Conservation (phyloP, 2,888 invertebrate genomes). For the Eustalomyia histrio region DNA sequence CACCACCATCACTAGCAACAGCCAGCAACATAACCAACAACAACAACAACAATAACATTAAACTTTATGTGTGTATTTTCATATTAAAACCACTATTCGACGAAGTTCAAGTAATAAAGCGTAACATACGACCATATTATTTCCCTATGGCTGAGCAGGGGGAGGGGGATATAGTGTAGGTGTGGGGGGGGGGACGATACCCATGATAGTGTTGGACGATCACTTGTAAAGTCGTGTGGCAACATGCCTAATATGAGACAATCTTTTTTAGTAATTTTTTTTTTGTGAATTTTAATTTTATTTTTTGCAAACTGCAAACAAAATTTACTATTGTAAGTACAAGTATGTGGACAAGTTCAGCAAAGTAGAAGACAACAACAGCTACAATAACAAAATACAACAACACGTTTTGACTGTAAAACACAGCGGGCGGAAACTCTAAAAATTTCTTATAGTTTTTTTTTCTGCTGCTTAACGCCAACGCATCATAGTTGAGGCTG, state of each 20-base stretch:
- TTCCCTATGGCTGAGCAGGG: constrained; percentile 1
- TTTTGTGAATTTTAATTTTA: not conserved
- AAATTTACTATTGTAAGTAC: constrained; percentile 59
- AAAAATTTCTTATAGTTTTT: constrained; percentile 55
- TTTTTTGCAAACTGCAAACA: constrained; percentile 51
- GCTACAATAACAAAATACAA: constrained; percentile 28
- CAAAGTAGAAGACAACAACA: constrained; percentile 20
- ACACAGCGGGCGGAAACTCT: constrained; percentile 65
- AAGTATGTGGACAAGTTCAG: constrained; percentile 65
- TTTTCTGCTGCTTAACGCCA: constrained; percentile 62
- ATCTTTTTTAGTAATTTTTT: constrained; percentile 36
- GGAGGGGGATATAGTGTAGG: constrained; percentile 30
- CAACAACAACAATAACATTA: constrained; percentile 1
- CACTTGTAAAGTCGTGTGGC: constrained; percentile 66
- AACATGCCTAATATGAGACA: constrained; percentile 65
- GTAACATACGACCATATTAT: constrained; percentile 20
- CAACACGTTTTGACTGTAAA: constrained; percentile 64
- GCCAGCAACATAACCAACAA: too few relatives aligned
- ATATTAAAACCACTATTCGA: constrained; percentile 47
- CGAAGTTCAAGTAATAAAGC: constrained; percentile 47
- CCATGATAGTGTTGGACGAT: constrained; percentile 63
- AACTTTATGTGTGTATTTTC: constrained; percentile 11
- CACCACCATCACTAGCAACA: not conserved
- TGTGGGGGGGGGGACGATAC: constrained; percentile 23
- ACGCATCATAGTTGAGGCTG: constrained; percentile 59